Percentiles rank a stretch among this genome's conserved stretches.
phyloP scores from a whole-genome alignment of 2,888 invertebrate genomes.

The Cheilosia vulpina region DNA sequence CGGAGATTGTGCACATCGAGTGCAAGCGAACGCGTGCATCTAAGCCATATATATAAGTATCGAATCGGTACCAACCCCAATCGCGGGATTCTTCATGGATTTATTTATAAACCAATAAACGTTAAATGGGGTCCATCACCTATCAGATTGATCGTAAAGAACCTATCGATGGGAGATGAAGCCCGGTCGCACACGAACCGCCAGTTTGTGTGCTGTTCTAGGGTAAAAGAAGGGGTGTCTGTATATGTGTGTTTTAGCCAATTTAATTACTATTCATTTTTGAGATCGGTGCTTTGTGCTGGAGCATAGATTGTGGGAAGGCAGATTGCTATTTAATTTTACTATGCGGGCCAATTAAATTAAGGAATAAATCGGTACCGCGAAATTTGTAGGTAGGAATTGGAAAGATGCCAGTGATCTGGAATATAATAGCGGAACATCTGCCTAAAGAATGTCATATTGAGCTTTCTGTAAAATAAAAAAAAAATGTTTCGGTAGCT shows the following conservation, averaged over 20 bases:
- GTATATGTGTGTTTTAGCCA: not conserved
- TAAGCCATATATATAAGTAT: slow-evolving; percentile 44
- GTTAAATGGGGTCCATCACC: slow-evolving; percentile 71
- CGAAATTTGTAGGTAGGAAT: not conserved
- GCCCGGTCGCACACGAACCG: not conserved
- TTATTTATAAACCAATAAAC: slow-evolving; percentile 72
- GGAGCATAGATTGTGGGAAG: not conserved
- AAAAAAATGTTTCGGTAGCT: too few relatives aligned
- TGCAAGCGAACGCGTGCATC: slow-evolving; percentile 53
- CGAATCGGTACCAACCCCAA: slow-evolving; percentile 52
- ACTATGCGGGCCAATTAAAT: slow-evolving; percentile 8
- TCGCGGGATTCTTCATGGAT: slow-evolving; percentile 47
- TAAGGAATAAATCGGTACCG: not conserved
- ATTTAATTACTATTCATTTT: slow-evolving; percentile 21
- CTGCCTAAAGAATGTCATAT: too few relatives aligned
- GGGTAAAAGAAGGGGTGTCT: not conserved
- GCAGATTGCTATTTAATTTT: slow-evolving; percentile 2
- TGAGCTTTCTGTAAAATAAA: too few relatives aligned
- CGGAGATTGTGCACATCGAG: not conserved
- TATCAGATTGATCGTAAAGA: slow-evolving; percentile 53
- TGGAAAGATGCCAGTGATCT: not conserved
- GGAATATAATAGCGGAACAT: too few relatives aligned
- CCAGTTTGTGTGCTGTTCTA: not conserved
- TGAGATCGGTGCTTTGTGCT: slow-evolving; percentile 4
- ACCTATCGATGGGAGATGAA: slow-evolving; percentile 42